Base-by-base conservation (phyloP, 2,888 invertebrate species). In the Caenorhabditis angaria region DNA sequence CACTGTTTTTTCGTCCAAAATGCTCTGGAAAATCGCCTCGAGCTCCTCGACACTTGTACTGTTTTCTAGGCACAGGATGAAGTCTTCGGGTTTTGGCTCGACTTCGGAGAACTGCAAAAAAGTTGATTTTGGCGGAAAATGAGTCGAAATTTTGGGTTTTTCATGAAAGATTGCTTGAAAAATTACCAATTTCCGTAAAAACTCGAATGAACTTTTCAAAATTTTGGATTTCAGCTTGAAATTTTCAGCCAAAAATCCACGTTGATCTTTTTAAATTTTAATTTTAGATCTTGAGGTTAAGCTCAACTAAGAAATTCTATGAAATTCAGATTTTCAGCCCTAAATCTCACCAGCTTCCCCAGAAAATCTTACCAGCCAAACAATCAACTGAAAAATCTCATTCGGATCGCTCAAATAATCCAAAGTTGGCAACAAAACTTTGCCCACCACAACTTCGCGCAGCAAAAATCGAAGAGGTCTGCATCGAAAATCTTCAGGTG, bases 311-410 rank as follows among this genome's bases (percentile, higher is more conserved):
- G n/a, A n/a, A n/a, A n/a, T n/a, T n/a, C n/a, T n/a, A n/a, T n/a
- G 22, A 29, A 29, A 27, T 29, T n/a, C 18, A 18, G 24, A 25
- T n/a, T 56, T 22, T 25, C 32, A 32, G 10, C 10, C 32, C 8
- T 8, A 51, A 51, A 51, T 51, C 51, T 14, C 51, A 8, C 51
- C 6, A 51, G 14, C 10, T 32, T 32, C 32, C 6, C 32, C 32
- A 6, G 25, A 32, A 32, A 8, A 2, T 70, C 92, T 91, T 88
- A 94, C 94, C 91, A 93, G 91, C 92, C 93, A 93, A 85, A 94
- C 91, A 86, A 94, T 92, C 74, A 92, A 91, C 89, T 94, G 93
- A 89, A 95, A 95, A 81, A 95, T 92, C 88, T 93, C 94, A 90
- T 95, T 94, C 60, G 95, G 94, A 89, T 94, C 94, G 53, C 94